Percentiles rank a stretch among this genome's conserved stretches.
phyloP scores from a whole-genome alignment of 2,797 vertebrate species.

The Coranthus polyacanthus region DNA sequence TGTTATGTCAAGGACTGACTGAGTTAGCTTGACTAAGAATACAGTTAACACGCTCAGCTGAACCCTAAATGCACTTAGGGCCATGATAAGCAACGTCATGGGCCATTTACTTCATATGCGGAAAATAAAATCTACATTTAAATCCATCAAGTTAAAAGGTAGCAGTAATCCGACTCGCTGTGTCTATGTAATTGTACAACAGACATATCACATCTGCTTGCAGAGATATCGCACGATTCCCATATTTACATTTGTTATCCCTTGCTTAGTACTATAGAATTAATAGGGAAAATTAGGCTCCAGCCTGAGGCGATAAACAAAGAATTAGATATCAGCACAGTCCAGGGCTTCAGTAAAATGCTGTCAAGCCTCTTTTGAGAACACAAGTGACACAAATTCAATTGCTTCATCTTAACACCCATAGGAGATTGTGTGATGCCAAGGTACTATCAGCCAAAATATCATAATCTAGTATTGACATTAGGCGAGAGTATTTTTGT shows the following conservation, averaged over 20 bases:
- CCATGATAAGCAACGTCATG: constrained; percentile 65
- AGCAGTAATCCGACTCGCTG: constrained; percentile 64
- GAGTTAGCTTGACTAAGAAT: constrained; percentile 57
- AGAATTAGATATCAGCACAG: constrained; percentile 53
- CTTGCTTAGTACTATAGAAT: constrained; percentile 57
- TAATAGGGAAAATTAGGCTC: constrained; percentile 70
- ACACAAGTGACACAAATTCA: constrained; percentile 55
- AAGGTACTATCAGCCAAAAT: constrained; percentile 28
- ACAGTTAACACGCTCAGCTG: constrained; percentile 62
- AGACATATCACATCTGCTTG: constrained; percentile 64
- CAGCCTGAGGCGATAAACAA: constrained; percentile 60
- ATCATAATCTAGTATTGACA: constrained; percentile 19
- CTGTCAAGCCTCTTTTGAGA: constrained; percentile 52
- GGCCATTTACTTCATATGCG: constrained; percentile 71
- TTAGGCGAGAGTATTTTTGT: constrained; percentile 15
- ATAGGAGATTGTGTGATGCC: constrained; percentile 23
- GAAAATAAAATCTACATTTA: constrained; percentile 73
- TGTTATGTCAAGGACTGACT: constrained; percentile 45
- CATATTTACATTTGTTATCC: constrained; percentile 71
- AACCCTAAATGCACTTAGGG: constrained; percentile 61
- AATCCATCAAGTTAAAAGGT: constrained; percentile 74
- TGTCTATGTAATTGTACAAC: constrained; percentile 69
- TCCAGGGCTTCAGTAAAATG: constrained; percentile 49
- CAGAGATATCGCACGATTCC: constrained; percentile 70
- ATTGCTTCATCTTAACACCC: constrained; percentile 33